Base-by-base conservation (phyloP, 53 echinoderm and acorn worm species). In the Crossaster papposus region DNA sequence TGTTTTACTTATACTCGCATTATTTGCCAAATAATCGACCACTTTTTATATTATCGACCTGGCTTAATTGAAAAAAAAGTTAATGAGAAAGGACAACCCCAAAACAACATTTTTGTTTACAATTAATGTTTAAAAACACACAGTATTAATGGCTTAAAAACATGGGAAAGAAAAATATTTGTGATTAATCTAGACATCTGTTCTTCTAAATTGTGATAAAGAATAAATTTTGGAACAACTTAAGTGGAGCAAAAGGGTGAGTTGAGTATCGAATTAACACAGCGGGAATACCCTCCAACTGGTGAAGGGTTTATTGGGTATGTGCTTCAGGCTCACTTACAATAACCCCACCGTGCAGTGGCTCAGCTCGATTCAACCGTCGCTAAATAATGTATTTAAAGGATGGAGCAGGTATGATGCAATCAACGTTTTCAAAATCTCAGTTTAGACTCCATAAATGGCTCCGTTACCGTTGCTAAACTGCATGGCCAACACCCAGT, bases 281-380 rank as follows among this genome's bases (percentile, higher is more conserved):
- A 58, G 63, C 81, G 36, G 34, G 81, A 63, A 29, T 13, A 29
- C 36, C 62, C 34, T 11, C 9, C 54, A 22, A 55, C 14, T 13
- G 14, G 32, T 1, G 26, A 29, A 12, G 81, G 10, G 3, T 0
- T 18, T 81, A 22, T 58, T 81, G 81, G 15, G 81, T 81, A 58
- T 15, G 63, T 81, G 81, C 81, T 81, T 81, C 81, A 81, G 81
- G 81, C 81, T 81, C 81, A 81, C 81, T 15, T 81, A 81, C 81
- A 81, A 58, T 31, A 1, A 28, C 9, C 68, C 64, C 81, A 23
- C 81, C 55, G 30, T 34, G 23, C 81, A 54, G 81, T 58, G 81
- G 81, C 81, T 81, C 81, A 18, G 32, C 81, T 58, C 34, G 58
- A 55, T 71, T 28, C 30, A 28, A 13, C 11, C 68, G 28, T 71